Evolutionary conservation across 2,113 vertebrate species (phyloP).

Genomic region (Passer montanus): DNA sequence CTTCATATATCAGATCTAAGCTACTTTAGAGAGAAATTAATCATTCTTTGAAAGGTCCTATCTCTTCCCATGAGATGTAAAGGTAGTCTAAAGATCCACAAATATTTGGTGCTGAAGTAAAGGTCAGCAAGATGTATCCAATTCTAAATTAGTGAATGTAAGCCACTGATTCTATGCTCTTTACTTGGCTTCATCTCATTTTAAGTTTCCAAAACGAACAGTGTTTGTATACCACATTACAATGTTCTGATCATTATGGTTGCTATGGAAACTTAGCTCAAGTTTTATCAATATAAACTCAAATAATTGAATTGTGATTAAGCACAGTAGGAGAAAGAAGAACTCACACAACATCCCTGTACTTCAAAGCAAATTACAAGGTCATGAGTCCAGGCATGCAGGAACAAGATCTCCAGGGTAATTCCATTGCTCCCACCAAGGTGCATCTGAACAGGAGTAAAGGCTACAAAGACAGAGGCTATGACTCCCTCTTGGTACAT

Average conservation of each 20-base stretch:
- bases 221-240: neutral
- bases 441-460: neutral
- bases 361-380: conserved; percentile 7
- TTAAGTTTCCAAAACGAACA: neutral
- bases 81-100: neutral
- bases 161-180: neutral
- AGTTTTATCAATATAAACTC: conserved; percentile 47
- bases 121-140: neutral
- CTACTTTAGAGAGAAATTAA: neutral
- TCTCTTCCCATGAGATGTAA: neutral
- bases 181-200: neutral
- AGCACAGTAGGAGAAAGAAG: neutral
- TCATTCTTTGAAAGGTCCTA: neutral
- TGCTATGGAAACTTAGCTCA: conserved; percentile 28
- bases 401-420: neutral
- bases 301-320: conserved; percentile 29
- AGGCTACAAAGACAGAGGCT: neutral
- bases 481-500: fast-evolving
- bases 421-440: neutral
- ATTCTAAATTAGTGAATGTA: neutral
- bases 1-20: neutral
- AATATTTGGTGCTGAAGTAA: neutral
- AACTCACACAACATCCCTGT: neutral
- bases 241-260: conserved; percentile 23
- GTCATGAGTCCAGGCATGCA: neutral